phyloP scores from a whole-genome alignment of 2,888 invertebrate species.

The Phengaris arion region DNA sequence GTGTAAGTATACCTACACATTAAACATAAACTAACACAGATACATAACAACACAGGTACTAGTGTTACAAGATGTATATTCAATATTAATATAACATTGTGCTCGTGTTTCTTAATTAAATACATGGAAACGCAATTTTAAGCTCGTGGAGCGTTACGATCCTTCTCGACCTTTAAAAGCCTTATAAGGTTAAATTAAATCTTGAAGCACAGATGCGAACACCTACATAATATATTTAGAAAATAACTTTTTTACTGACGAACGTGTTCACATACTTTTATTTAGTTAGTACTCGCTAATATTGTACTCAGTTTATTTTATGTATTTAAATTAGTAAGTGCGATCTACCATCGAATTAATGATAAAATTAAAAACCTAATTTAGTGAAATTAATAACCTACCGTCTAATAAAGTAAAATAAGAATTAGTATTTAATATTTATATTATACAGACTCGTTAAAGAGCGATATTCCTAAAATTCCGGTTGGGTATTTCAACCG shows the following conservation, averaged over 20 bases:
- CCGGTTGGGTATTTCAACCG: too few species aligned
- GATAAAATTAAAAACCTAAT: too few species aligned
- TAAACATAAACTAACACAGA: background rate
- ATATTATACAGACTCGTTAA: background rate
- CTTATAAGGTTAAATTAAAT: constrained; percentile 28
- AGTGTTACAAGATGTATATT: background rate
- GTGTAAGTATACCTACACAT: too few species aligned
- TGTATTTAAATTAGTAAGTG: too few species aligned
- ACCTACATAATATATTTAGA: background rate
- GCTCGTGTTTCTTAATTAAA: constrained; percentile 24
- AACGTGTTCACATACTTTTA: background rate
- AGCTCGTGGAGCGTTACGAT: constrained; percentile 21
- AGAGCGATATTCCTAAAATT: background rate
- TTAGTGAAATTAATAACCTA: too few species aligned
- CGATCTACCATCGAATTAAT: too few species aligned
- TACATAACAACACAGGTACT: background rate
- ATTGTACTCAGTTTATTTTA: background rate
- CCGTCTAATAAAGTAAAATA: too few species aligned
- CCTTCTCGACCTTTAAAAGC: constrained; percentile 23
- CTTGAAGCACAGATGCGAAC: constrained; percentile 19
- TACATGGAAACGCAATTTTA: constrained; percentile 26
- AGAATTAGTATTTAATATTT: background rate
- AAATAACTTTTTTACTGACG: background rate
- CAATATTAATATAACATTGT: constrained; percentile 20
- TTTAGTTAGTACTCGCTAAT: background rate